Conservation (phyloP, 2,797 vertebrate species). For the Thripadectes ignobilis region DNA sequence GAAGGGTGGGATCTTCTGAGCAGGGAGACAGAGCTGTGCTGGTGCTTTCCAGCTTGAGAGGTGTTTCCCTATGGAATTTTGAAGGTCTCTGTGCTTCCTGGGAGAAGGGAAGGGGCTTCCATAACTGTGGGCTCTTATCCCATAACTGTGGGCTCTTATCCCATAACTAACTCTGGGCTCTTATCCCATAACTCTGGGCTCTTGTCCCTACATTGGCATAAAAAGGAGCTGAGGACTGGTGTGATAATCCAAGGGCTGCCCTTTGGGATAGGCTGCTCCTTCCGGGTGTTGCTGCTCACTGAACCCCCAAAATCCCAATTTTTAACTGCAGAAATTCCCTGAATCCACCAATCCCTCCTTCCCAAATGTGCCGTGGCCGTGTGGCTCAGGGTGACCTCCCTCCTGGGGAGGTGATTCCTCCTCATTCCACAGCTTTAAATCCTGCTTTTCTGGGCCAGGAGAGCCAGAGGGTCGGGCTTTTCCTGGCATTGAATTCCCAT, state of each 20-base stretch:
- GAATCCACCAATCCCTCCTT: neutral
- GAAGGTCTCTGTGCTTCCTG: accelerated
- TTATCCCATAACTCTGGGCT: neutral
- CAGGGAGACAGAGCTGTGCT: accelerated
- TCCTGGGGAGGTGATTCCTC: accelerated
- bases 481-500: neutral
- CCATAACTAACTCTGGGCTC: accelerated
- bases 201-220: neutral
- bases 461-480: neutral
- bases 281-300: accelerated
- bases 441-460: neutral
- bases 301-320: neutral
- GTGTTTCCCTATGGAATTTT: accelerated
- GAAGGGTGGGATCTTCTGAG: neutral
- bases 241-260: neutral
- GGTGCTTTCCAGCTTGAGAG: neutral
- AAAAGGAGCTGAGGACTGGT: accelerated
- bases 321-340: neutral
- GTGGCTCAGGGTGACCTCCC: neutral
- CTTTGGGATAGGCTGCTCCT: neutral
- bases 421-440: neutral
- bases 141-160: neutral
- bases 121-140: neutral
- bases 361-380: accelerated
- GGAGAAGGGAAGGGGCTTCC: neutral